Evolutionary conservation across 1,140 invertebrate genomes (phyloP), one percentile per base, ranked within the genome.

Genomic region (Aphis craccivora): DNA sequence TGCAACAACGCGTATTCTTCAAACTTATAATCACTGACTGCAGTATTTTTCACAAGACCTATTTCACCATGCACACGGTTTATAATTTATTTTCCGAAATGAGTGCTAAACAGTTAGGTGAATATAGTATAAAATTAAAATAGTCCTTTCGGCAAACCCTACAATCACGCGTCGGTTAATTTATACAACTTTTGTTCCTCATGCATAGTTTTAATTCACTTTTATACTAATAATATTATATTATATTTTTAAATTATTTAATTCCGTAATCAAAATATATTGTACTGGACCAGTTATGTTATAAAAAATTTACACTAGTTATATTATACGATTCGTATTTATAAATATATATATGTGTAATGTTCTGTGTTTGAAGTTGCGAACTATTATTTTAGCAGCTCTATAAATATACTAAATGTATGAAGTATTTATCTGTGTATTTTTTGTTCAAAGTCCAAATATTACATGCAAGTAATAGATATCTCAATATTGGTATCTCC

Each of bases 281-380:
- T 91, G 90, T 51, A 83, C 60, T 48, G 90, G 90, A 81, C 60
- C 60, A 91, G 90, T 83, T 81, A 83, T 91, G 43, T 91, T 76
- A 81, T 37, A 76, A 81, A 25, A 18, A 91, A 51, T 91, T 48
- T 81, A 91, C 45, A 37, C 22, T 91, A 45, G 60, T 76, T 91
- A 67, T 53, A 37, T 60, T 51, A 67, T 90, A 90, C 6, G 40
- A 67, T 25, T 60, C 53, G 20, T 60, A 60, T 40, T 84, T 86
- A n/a, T 83, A 83, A 45, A 83, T 92, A 23, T 83, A 83, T 76
- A 83, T 92, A 23, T 48, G 35, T 81, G 60, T 76, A 88, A 51
- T 88, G 86, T 51, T 45, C 43, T 40, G 18, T 30, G 45, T 48
- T 22, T 88, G 45, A 87, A 45, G 84, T 87, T 87, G 84, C 84